A percentile compares a stretch with the other conserved stretches of the same genome.
phyloP scores from a whole-genome alignment of 2,113 vertebrate species.

The Bufo bufo region DNA sequence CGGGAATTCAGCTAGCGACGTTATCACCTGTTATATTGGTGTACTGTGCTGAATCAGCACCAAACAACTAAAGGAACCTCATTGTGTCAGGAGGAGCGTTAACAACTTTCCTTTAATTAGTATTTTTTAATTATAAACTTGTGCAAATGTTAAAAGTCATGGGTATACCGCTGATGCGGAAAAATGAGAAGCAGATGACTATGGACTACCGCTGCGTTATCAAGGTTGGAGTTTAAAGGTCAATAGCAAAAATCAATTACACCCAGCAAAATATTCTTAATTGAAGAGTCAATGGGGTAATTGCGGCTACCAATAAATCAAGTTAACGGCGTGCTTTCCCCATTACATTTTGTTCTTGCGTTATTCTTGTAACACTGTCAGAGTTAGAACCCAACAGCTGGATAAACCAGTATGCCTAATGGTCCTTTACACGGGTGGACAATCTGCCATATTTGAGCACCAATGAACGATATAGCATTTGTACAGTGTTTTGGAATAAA shows the following conservation, averaged over 20 bases:
- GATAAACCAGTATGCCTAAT: not conserved
- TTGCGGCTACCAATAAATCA: slow-evolving; percentile 22
- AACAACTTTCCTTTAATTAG: slow-evolving; percentile 44
- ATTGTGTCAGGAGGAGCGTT: slow-evolving; percentile 21
- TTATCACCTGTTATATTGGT: not conserved
- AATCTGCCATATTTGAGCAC: too few species aligned
- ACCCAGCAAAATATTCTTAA: slow-evolving; percentile 45
- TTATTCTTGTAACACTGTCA: not conserved
- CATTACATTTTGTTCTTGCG: slow-evolving; percentile 4
- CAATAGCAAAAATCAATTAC: slow-evolving; percentile 52
- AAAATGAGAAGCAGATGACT: slow-evolving; percentile 48
- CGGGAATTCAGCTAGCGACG: not conserved
- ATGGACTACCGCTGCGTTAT: slow-evolving; percentile 45
- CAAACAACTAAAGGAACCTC: not conserved
- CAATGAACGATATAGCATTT: too few species aligned
- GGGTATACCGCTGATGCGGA: slow-evolving; percentile 11
- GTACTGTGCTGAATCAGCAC: not conserved
- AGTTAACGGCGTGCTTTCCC: not conserved
- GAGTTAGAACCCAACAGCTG: not conserved
- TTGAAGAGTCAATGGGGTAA: slow-evolving; percentile 49
- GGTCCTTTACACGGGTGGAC: too few species aligned
- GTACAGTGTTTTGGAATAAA: too few species aligned
- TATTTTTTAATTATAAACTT: slow-evolving; percentile 54
- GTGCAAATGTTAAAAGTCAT: slow-evolving; percentile 53
- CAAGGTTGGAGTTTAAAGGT: slow-evolving; percentile 57